Evolutionary conservation across 2,888 invertebrate genomes (phyloP).

Genomic region (Iselma pallidipennis): DNA sequence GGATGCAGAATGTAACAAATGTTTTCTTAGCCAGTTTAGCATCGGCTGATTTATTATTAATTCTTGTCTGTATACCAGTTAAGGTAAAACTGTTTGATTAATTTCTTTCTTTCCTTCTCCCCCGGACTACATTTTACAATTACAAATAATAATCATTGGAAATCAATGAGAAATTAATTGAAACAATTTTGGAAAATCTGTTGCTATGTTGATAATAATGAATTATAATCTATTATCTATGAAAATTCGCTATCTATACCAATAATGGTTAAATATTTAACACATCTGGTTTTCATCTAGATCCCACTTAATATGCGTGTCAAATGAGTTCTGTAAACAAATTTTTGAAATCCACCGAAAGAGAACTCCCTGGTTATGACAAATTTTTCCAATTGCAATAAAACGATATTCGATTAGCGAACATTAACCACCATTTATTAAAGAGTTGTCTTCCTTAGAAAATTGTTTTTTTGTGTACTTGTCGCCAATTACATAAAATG

Average conservation of each 20-base stretch:
- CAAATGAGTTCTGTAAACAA: slow-evolving; percentile 19
- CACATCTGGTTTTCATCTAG: slow-evolving; percentile 30
- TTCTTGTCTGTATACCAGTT: slow-evolving; percentile 71
- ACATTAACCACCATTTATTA: background rate
- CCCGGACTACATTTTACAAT: too few species aligned
- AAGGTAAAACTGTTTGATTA: too few species aligned
- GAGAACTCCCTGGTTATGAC: background rate
- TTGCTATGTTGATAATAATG: slow-evolving; percentile 3
- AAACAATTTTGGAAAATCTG: background rate
- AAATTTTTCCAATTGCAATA: background rate
- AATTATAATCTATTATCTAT: slow-evolving; percentile 12
- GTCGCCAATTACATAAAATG: too few species aligned
- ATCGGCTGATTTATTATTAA: slow-evolving; percentile 69
- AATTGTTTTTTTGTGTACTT: too few species aligned
- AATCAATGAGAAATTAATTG: background rate
- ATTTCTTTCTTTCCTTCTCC: too few species aligned
- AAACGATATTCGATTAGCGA: background rate
- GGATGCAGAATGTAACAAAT: slow-evolving; percentile 68
- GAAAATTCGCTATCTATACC: slow-evolving; percentile 23
- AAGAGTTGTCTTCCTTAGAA: too few species aligned
- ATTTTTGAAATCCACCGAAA: background rate
- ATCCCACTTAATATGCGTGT: slow-evolving; percentile 12
- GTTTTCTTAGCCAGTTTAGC: slow-evolving; percentile 71
- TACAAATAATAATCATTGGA: too few species aligned
- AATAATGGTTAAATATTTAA: slow-evolving; percentile 32